Base-by-base conservation (phyloP, 2,113 vertebrate genomes). In the Urocolius indicus region DNA sequence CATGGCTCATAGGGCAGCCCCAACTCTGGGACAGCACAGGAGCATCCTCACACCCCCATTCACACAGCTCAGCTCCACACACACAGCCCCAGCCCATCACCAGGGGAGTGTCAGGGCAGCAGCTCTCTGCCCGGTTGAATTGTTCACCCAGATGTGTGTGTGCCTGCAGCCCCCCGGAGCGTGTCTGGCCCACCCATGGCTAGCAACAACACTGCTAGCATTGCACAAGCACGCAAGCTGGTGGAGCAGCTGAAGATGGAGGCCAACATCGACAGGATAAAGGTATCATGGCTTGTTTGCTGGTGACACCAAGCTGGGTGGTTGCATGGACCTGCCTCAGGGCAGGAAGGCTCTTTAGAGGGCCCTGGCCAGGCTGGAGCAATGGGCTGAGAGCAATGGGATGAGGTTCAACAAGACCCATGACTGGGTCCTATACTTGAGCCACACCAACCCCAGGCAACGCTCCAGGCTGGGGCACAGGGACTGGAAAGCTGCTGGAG, bases 201-300 rank as follows among this genome's bases (percentile, higher is more conserved):
- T 94, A 99, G 99, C 98, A 99, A 99, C 98, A 99, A 99, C 97
- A 99, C 99, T 22, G 99, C 99, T 97, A 98, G 98, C 98, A 99
- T 99, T 82, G 99, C 99, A 2, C 99, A 99, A 93, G 99, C 99
- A 95, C 98, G 99, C 96, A 99, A 99, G 98, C 99, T 99, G 98
- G 99, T 99, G 97, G 99, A 99, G 87, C 99, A 99, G 98, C 99
- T 99, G 90, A 99, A 99, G 98, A 99, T 99, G 99, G 99, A 99
- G 96, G 99, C 99, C 97, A 99, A 99, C 97, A 99, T 99, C 4
- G 99, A 99, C 96, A 98, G 99, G 98, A 99, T 99, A 99, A 99
- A 99, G 98, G 99, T 99, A 88, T 95, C 63, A 13, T 6, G 15
- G 9, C 11, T 20, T 1, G 11, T 0, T 2, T 32, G 15, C 16